A percentile compares a stretch with the other conserved stretches of the same genome.
Evolutionary conservation across 2,797 vertebrate genomes (phyloP).

Genomic region (Amniataba percoides): DNA sequence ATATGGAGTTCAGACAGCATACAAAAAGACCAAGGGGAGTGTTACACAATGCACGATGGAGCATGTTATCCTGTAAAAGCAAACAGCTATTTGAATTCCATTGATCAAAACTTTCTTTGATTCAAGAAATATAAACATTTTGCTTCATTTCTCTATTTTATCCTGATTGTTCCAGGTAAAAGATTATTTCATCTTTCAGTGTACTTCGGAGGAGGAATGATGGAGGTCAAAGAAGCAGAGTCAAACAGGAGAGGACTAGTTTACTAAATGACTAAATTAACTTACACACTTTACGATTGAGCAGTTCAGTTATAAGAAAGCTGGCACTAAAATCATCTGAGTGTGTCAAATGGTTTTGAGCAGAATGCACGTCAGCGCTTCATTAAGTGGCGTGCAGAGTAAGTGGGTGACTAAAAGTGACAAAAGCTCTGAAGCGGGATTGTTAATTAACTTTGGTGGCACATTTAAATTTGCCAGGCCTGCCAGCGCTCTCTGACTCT

Average conservation of each 20-base stretch:
- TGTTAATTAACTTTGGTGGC: constrained; percentile 3
- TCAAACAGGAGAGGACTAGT: neutral
- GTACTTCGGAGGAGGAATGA: neutral
- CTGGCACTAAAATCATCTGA: constrained; percentile 14
- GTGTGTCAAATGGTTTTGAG: neutral
- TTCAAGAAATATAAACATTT: neutral
- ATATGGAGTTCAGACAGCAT: neutral
- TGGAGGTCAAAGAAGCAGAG: neutral
- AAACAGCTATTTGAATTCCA: neutral
- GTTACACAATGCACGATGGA: neutral
- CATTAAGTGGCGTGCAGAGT: constrained; percentile 5
- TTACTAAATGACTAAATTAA: neutral
- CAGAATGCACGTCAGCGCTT: neutral
- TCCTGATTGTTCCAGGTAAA: neutral
- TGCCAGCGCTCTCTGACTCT: neutral
- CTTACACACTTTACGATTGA: neutral
- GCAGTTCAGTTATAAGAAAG: neutral
- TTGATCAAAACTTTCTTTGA: neutral
- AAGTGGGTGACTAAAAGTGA: constrained; percentile 6
- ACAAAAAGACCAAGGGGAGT: neutral
- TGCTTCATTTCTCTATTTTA: neutral
- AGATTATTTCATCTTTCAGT: neutral
- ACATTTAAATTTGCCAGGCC: constrained; percentile 6
- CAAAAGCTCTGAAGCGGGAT: constrained; percentile 6
- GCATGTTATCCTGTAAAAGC: neutral